Percentiles rank a stretch among this genome's conserved stretches.
Evolutionary conservation across 2,113 vertebrate species (phyloP).

Genomic region (Xerus inauris): DNA sequence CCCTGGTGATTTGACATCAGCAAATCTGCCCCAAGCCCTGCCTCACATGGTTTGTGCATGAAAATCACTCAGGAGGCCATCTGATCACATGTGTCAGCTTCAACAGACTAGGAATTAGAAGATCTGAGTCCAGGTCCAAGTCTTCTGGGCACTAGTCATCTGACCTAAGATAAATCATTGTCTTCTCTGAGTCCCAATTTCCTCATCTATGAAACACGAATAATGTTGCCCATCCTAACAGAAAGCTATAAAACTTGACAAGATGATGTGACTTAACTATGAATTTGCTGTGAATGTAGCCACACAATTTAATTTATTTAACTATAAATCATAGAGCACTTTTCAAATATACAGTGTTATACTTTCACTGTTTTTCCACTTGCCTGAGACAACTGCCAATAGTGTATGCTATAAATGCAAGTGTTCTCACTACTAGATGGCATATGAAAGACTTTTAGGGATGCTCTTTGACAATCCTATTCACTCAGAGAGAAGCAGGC

Average conservation of each 20-base stretch:
- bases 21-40: background rate
- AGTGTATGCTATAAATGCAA: background rate
- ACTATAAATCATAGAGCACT: background rate
- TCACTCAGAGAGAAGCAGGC: background rate
- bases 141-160: background rate
- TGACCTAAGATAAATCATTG: background rate
- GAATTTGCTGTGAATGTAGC: background rate
- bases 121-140: background rate
- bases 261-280: background rate
- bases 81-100: background rate
- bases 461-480: background rate
- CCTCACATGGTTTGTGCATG: background rate
- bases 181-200: constrained; percentile 4
- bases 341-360: background rate
- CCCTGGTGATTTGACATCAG: background rate
- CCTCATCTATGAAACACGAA: background rate
- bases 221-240: background rate
- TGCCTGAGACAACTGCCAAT: background rate
- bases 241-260: background rate
- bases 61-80: background rate
- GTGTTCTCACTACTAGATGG: background rate
- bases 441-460: background rate
- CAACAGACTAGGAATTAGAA: background rate
- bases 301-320: constrained; percentile 21
- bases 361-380: constrained; percentile 21